phyloP scores from a whole-genome alignment of 1,140 invertebrate species.

The Potamilus streckersoni region DNA sequence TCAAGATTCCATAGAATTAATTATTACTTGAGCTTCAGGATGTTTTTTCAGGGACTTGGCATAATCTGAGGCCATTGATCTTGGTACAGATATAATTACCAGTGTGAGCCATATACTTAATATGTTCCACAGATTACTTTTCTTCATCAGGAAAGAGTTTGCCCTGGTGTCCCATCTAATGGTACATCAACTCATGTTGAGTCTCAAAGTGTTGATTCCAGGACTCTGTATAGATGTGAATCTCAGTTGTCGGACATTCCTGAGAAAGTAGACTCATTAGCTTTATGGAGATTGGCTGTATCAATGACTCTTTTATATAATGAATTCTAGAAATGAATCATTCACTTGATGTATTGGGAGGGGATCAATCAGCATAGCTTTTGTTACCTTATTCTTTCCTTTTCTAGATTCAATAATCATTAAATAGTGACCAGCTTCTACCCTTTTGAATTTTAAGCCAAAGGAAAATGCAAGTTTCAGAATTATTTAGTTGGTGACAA shows the following conservation, averaged over 20 bases:
- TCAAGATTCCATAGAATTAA: slow-evolving; percentile 4
- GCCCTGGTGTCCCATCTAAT: slow-evolving; percentile 1
- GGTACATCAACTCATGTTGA: background rate
- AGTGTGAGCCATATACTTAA: slow-evolving; percentile 14
- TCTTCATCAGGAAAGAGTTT: slow-evolving; percentile 6
- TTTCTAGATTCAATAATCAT: too few relatives aligned
- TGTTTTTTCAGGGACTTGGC: slow-evolving; percentile 6
- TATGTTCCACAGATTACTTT: slow-evolving; percentile 4
- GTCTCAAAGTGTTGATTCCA: slow-evolving; percentile 20
- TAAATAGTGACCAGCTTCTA: too few relatives aligned
- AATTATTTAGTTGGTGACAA: too few relatives aligned
- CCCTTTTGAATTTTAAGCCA: too few relatives aligned
- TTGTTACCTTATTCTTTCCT: too few relatives aligned
- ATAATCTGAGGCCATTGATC: background rate
- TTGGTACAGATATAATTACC: slow-evolving; percentile 16
- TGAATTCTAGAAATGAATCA: too few relatives aligned
- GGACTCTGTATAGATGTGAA: slow-evolving; percentile 2
- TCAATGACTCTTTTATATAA: background rate
- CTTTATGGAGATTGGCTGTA: slow-evolving; percentile 4
- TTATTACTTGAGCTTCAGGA: background rate
- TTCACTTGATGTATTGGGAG: too few relatives aligned
- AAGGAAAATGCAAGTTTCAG: too few relatives aligned
- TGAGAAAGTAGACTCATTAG: background rate
- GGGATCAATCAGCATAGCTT: too few relatives aligned
- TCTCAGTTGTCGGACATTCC: slow-evolving; percentile 17